phyloP scores from a whole-genome alignment of 2,113 vertebrate genomes.

The Thunnus maccoyii region DNA sequence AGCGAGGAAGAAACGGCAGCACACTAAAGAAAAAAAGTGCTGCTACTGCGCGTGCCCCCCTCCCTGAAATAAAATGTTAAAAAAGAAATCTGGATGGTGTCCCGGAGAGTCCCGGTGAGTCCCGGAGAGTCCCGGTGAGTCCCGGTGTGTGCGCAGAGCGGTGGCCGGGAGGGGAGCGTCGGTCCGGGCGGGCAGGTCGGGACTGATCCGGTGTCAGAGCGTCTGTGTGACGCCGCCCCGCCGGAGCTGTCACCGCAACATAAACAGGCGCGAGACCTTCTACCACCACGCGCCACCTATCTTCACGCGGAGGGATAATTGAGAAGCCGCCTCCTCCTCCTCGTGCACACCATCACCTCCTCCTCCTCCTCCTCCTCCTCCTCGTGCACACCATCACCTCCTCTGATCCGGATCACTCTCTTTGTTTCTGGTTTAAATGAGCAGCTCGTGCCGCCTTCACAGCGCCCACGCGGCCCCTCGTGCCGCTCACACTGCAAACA shows the following conservation, averaged over 20 bases:
- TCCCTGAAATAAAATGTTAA: slow-evolving; percentile 58
- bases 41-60: slow-evolving; percentile 14
- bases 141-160: slow-evolving; percentile 67
- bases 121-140: not conserved
- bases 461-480: not conserved
- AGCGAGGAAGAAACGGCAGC: no score
- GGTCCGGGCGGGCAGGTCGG: slow-evolving; percentile 93
- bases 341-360: not conserved
- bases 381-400: not conserved
- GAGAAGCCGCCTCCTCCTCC: slow-evolving; percentile 83
- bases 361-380: not conserved
- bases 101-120: not conserved
- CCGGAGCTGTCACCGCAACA: slow-evolving; percentile 83
- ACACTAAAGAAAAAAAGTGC: not conserved
- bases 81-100: slow-evolving; percentile 48
- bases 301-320: slow-evolving; percentile 95
- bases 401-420: not conserved
- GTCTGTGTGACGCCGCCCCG: slow-evolving; percentile 90
- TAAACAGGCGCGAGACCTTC: slow-evolving; percentile 91
- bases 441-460: slow-evolving; percentile 1
- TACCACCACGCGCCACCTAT: slow-evolving; percentile 94
- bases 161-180: slow-evolving; percentile 87
- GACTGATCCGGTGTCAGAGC: slow-evolving; percentile 87
- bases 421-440: not conserved
- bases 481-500: not conserved